Evolutionary conservation across 1,140 invertebrate genomes (phyloP), one percentile per base, ranked within the genome.

Genomic region (Carcinoscorpius rotundicauda): DNA sequence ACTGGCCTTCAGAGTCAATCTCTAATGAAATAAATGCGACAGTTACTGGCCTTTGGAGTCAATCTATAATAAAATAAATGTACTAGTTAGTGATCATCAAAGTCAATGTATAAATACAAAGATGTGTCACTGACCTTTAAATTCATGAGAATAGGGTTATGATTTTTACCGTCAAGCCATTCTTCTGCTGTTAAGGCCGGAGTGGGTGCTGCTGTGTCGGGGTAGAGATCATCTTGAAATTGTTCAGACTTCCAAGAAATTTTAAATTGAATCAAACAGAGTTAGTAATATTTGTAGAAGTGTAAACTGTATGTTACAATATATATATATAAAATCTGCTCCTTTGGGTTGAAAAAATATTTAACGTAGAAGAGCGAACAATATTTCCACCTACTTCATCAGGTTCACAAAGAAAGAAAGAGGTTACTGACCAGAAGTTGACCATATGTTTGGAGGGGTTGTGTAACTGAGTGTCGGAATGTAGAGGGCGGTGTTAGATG

Each of bases 161-260:
- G 82, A 73, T 92, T 92, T 70, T 87, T 84, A 4, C 93, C 93
- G 72, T 80, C 84, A 51, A 91, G 82, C 91, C 93, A 96, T 75
- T 95, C 91, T 66, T 86, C 84, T 8, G 91, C 87, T n/a, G 85
- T 84, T 3, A 96, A 76, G 4, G 89, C 86, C 1, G 93, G 88
- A 64, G 85, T 85, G 3, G 86, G 85, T 64, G 89, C 87, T 5
- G 85, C 82, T 4, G 94, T 97, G 71, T 96, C 91, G 1, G 93
- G 93, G 78, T 91, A 98, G 51, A 98, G 78, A 78, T 98, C 94
- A 72, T 90, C 88, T 83, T 89, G 86, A 73, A 88, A 89, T 63
- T 82, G 81, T 70, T 86, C 85, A 62, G 85, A 86, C 84, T 87
- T 69, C 10, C 73, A 71, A 72, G 60, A 64, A 50, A 63, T 49